Evolutionary conservation across 92 coral and sea anemone species (phyloP).

Genomic region (Siderastrea radians): DNA sequence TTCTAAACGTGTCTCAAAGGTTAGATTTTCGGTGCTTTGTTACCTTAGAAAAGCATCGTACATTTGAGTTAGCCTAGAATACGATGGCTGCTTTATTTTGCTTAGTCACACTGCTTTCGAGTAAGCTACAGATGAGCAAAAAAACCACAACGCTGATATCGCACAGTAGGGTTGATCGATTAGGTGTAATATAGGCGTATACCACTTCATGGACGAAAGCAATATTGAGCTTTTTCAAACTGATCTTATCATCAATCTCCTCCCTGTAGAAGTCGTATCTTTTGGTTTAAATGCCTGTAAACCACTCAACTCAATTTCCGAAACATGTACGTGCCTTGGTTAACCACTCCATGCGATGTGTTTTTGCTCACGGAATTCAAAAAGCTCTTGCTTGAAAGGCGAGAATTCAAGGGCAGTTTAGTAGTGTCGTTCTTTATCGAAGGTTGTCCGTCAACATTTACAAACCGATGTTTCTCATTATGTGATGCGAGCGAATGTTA

Average conservation of each 20-base stretch:
- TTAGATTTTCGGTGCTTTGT: neutral
- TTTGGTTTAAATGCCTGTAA: neutral
- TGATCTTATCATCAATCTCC: conserved; percentile 22
- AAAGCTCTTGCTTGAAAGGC: neutral
- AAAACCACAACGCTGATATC: neutral
- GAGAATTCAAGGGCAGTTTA: neutral
- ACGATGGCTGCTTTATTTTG: too few relatives aligned
- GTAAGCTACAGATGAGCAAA: neutral
- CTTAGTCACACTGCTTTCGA: neutral
- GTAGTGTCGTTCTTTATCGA: neutral
- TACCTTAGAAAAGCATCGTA: neutral
- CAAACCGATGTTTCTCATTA: neutral
- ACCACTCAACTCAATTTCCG: too few relatives aligned
- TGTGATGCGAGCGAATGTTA: neutral
- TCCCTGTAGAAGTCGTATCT: neutral
- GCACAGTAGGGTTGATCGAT: neutral
- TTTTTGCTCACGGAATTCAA: neutral
- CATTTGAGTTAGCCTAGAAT: neutral
- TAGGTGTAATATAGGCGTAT: conserved; percentile 9
- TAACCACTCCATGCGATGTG: neutral
- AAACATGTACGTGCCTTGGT: neutral
- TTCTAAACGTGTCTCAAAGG: neutral
- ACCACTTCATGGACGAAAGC: conserved; percentile 31
- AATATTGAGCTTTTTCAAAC: conserved; percentile 16
- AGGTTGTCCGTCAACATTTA: neutral